Percentiles rank a stretch among this genome's conserved stretches.
Evolutionary conservation across 2,797 vertebrate genomes (phyloP).

Genomic region (Tadarida brasiliensis): DNA sequence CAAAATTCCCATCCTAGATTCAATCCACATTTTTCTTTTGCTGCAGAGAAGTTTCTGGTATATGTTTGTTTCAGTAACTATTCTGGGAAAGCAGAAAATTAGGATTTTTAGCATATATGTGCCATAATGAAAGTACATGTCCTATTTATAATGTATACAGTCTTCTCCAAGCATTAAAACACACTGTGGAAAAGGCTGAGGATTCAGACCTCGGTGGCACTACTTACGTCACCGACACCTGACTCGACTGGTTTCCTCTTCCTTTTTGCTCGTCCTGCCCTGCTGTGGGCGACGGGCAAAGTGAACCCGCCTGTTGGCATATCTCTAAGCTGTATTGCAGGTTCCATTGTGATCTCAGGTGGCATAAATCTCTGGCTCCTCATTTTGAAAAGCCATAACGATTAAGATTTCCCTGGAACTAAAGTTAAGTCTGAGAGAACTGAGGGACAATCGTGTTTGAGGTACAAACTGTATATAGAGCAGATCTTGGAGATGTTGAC

Average conservation of each 20-base stretch:
- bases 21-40: slow-evolving; percentile 31
- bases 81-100: slow-evolving; percentile 80
- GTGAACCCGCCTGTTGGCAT: not conserved
- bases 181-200: not conserved
- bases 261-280: not conserved
- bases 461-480: not conserved
- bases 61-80: not conserved
- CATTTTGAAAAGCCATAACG: not conserved
- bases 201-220: not conserved
- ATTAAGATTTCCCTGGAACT: not conserved
- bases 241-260: too few species aligned
- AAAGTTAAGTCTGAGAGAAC: not conserved
- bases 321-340: not conserved
- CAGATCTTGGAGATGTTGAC: not conserved
- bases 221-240: not conserved
- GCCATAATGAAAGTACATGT: not conserved
- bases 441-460: not conserved
- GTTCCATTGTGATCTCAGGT: not conserved
- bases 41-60: slow-evolving; percentile 19
- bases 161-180: not conserved
- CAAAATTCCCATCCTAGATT: not conserved
- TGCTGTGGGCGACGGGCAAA: accelerated
- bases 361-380: not conserved
- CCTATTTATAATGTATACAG: not conserved
- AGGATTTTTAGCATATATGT: slow-evolving; percentile 1